Evolutionary conservation across 2,888 invertebrate genomes (phyloP), one percentile per base, ranked within the genome.

Genomic region (Drosophila acutilabella): DNA sequence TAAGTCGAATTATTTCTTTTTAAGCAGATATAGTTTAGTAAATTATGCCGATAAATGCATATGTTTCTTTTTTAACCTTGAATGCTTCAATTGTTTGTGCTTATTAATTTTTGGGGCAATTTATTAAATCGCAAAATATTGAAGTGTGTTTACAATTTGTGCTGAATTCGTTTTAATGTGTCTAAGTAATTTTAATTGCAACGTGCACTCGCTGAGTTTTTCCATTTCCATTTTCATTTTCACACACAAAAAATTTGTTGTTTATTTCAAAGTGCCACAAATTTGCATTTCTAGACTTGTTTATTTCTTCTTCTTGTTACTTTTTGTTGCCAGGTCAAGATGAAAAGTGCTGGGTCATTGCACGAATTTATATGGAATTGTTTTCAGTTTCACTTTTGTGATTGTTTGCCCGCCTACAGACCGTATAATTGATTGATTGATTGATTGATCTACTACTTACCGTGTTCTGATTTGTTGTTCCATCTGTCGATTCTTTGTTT

Each of bases 401-500:
- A 57, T 44, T 76, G 77, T 11, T 30, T 13, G 14, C 30, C 30
- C 30, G 8, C 8, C 30, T 30, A 30, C 7, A 30, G 33, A 57
- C 33, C 58, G 8, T 13, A 30, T 11, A 16, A 45, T 40, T 57
- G 23, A 23, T 23, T 23, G 23, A 2, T 4, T 41, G 26, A 41
- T 47, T 57, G 23, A 2, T 4, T 41, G 26, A 41, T 52, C 3
- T 8, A 45, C 18, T 47, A 88, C 91, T 91, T 61, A 91, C 91
- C 91, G 82, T 47, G 82, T 83, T n/a, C 75, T 78, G 50, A 72
- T 74, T 33, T 74, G 45, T 11, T 85, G 70, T 82, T 88, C 82
- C 56, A 91, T 88, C 30, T 85, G 80, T 60, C 84, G 84, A 47
- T 80, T 83, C 50, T 83, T 85, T 33, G 80, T 73, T 3, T 82